These are phyloP conservation scores for Drosophila subpulchrella DNA, from an alignment of 1,140 invertebrate species.

Conservation along the genomic window DNA sequence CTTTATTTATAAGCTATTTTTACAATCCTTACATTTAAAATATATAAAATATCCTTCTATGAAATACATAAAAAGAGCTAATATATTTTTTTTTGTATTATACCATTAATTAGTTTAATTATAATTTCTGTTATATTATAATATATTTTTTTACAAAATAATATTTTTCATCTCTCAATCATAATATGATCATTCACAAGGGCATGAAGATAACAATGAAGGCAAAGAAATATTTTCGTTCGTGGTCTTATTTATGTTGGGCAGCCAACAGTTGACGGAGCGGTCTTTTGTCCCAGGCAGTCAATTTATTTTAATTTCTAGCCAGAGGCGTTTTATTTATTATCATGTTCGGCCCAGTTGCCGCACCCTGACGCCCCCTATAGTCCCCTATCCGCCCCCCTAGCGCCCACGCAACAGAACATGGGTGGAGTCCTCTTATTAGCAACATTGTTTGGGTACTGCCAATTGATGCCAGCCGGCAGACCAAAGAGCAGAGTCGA, in stretches of 20 bases:
- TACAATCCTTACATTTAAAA: too few species aligned
- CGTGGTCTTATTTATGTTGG: slow-evolving; percentile 48
- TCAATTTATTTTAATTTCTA: slow-evolving; percentile 83
- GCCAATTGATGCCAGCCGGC: slow-evolving; percentile 59
- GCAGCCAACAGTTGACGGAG: slow-evolving; percentile 60
- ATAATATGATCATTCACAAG: not conserved
- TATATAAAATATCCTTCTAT: too few species aligned
- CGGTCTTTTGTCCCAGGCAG: slow-evolving; percentile 69
- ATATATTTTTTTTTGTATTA: too few species aligned
- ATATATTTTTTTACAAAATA: not conserved
- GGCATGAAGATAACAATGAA: not conserved
- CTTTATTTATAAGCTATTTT: too few species aligned
- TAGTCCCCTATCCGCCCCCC: not conserved
- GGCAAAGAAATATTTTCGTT: slow-evolving; percentile 42
- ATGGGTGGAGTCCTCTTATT: slow-evolving; percentile 60
- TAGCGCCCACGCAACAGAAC: slow-evolving; percentile 32
- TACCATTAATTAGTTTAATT: too few species aligned
- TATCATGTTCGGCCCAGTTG: slow-evolving; percentile 62
- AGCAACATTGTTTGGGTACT: slow-evolving; percentile 68
- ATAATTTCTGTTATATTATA: not conserved
- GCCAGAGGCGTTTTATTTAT: slow-evolving; percentile 76
- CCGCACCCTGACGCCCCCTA: not conserved
- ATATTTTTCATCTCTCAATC: not conserved
- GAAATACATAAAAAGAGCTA: too few species aligned
- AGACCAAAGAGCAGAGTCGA: slow-evolving; percentile 29